Conservation (phyloP, 2,888 invertebrate species). For the Lepidochrysops patricia region DNA sequence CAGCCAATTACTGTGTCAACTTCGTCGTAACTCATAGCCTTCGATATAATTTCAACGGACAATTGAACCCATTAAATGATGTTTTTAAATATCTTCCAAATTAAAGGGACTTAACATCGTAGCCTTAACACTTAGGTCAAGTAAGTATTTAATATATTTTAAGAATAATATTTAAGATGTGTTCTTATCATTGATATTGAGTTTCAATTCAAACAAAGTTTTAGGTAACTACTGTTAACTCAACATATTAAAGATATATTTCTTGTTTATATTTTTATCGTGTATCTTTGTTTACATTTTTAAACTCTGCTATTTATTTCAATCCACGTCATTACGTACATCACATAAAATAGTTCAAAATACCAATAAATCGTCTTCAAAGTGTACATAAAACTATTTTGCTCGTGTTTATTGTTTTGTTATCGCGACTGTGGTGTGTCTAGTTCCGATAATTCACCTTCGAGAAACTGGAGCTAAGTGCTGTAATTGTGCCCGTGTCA, state of each 20-base stretch:
- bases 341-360: not conserved
- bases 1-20: not conserved
- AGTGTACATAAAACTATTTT: not conserved
- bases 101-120: no score
- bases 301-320: no score
- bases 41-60: not conserved
- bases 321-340: not conserved
- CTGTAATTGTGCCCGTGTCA: conserved; percentile 42
- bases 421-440: not conserved
- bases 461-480: conserved; percentile 12
- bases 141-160: no score
- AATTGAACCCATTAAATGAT: not conserved
- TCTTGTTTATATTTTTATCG: no score
- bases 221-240: no score
- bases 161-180: no score
- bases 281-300: no score
- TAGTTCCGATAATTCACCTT: conserved; percentile 8
- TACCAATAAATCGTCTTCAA: not conserved
- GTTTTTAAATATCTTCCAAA: not conserved
- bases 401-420: not conserved
- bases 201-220: no score
- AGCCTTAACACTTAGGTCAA: no score
- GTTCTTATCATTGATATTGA: no score
- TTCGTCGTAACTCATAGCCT: not conserved
- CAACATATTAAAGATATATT: no score